A percentile compares a stretch with the other conserved stretches of the same genome.
phyloP scores from a whole-genome alignment of 2,113 vertebrate species.

The Etheostoma spectabile region DNA sequence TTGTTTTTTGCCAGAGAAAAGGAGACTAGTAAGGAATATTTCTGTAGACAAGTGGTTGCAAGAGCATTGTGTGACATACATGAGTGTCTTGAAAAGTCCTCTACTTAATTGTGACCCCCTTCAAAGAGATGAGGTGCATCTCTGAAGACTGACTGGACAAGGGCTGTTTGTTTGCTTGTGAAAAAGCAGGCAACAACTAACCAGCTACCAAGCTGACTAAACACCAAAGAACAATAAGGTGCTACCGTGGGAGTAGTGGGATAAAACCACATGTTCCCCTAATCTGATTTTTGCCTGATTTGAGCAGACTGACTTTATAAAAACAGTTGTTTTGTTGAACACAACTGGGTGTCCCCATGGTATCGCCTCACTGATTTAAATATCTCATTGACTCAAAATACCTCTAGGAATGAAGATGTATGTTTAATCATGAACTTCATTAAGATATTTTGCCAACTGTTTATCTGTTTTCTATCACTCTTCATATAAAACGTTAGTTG shows the following conservation, averaged over 20 bases:
- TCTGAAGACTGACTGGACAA: background rate
- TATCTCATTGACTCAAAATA: conserved; percentile 28
- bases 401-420: background rate
- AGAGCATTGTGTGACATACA: background rate
- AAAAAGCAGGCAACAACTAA: background rate
- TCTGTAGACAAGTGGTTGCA: conserved; percentile 13
- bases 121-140: conserved; percentile 3
- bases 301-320: conserved; percentile 23
- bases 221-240: background rate
- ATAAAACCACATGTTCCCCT: background rate
- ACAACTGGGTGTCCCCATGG: conserved; percentile 15
- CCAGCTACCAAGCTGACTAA: background rate
- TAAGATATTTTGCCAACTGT: conserved; percentile 17
- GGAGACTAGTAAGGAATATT: background rate
- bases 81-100: conserved; percentile 9
- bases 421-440: conserved; percentile 4
- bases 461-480: conserved; percentile 3
- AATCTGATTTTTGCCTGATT: conserved; percentile 10
- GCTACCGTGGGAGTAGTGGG: background rate
- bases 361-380: conserved; percentile 7
- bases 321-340: conserved; percentile 38
- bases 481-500: background rate
- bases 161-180: background rate
- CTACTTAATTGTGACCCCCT: background rate
- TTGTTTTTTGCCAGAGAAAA: background rate